Evolutionary conservation across 2,797 vertebrate genomes (phyloP).

Genomic region (Clarias pachynema): DNA sequence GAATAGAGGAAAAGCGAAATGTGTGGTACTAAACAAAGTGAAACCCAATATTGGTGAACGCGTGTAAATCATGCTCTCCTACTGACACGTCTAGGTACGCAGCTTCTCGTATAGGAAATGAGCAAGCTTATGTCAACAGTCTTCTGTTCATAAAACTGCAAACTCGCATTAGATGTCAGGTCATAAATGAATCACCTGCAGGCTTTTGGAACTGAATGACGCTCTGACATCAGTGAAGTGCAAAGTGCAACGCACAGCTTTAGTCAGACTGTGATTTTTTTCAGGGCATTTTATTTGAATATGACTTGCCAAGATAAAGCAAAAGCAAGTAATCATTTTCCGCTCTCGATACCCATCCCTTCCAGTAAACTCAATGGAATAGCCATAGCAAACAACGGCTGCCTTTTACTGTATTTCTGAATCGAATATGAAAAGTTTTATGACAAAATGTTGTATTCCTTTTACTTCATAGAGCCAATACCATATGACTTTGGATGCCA

Average conservation of each 20-base stretch:
- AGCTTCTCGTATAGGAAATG: constrained; percentile 69
- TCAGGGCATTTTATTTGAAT: constrained; percentile 74
- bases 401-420: constrained; percentile 53
- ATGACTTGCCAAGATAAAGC: constrained; percentile 78
- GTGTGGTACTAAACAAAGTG: constrained; percentile 57
- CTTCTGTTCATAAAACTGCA: constrained; percentile 67
- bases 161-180: constrained; percentile 65
- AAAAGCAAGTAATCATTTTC: constrained; percentile 69
- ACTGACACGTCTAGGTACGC: constrained; percentile 65
- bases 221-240: constrained; percentile 68
- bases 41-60: constrained; percentile 60
- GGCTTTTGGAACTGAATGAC: constrained; percentile 65
- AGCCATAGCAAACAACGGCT: constrained; percentile 55
- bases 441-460: constrained; percentile 64
- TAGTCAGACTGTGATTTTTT: constrained; percentile 66
- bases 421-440: constrained; percentile 60
- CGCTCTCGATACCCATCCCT: constrained; percentile 53
- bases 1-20: constrained; percentile 60
- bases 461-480: constrained; percentile 61
- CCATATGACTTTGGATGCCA: constrained; percentile 48
- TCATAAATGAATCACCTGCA: constrained; percentile 77
- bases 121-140: constrained; percentile 69
- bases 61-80: constrained; percentile 66
- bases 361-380: constrained; percentile 70
- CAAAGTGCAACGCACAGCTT: constrained; percentile 59